Percentiles rank a stretch among this genome's conserved stretches.
These are phyloP conservation scores for Drosophila obscura DNA, from an alignment of 1,140 invertebrate species.

Conservation along the genomic window DNA sequence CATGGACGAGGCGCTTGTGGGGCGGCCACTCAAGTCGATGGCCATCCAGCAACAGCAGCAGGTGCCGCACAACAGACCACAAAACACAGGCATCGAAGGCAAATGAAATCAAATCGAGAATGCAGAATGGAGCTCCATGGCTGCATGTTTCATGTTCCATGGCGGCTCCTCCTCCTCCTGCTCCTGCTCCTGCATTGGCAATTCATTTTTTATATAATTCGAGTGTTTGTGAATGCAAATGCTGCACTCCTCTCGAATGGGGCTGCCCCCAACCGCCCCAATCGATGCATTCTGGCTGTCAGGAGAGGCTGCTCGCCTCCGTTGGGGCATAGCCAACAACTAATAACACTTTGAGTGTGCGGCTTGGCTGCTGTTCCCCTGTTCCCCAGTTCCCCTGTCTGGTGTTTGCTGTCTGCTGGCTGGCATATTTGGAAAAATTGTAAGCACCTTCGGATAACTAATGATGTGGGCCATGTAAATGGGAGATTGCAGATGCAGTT, in stretches of 20 bases:
- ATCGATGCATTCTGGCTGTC: slow-evolving; percentile 51
- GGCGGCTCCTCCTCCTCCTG: not conserved
- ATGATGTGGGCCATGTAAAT: slow-evolving; percentile 37
- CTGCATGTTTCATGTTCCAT: not conserved
- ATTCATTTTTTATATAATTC: slow-evolving; percentile 76
- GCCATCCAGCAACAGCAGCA: slow-evolving; percentile 6
- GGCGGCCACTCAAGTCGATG: slow-evolving; percentile 55
- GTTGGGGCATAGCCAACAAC: slow-evolving; percentile 6
- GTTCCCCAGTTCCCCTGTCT: too few species aligned
- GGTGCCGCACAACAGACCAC: slow-evolving; percentile 17
- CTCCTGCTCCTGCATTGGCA: slow-evolving; percentile 33
- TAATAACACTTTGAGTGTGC: slow-evolving; percentile 53
- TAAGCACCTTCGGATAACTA: slow-evolving; percentile 73
- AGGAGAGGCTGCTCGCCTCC: slow-evolving; percentile 2
- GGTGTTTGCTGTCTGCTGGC: slow-evolving; percentile 28
- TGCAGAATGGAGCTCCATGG: not conserved
- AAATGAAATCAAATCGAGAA: slow-evolving; percentile 62
- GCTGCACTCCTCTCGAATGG: slow-evolving; percentile 19
- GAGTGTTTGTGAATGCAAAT: slow-evolving; percentile 61
- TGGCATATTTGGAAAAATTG: slow-evolving; percentile 77
- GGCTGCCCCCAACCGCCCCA: not conserved
- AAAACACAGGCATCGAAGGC: slow-evolving; percentile 6
- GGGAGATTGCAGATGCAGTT: not conserved
- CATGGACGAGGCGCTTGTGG: not conserved
- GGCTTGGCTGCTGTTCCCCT: slow-evolving; percentile 28